Base-by-base conservation (phyloP, 2,113 vertebrate species). In the Pituophis catenifer region DNA sequence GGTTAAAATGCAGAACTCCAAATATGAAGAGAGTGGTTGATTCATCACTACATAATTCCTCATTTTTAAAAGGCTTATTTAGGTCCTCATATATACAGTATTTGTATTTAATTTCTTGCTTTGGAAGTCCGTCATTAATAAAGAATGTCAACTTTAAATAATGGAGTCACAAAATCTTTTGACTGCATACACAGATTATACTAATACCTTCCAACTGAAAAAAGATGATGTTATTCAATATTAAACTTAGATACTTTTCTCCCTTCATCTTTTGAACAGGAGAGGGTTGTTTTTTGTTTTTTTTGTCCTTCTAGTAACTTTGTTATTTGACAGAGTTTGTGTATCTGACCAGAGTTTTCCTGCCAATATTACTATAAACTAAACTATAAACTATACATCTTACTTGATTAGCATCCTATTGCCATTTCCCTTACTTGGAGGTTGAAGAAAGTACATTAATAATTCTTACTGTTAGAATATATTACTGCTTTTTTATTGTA, bases 301-400 rank as follows among this genome's bases (percentile, higher is more conserved):
- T 92, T 54, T 65, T 55, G 54, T 81, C 50, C 44, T 19, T 2
- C 57, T 2, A 89, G 91, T 1, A 0, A 0, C 0, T 6, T 89
- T 5, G 17, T 33, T 9, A 1, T n/a, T 85, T 91, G 93, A 86
- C 88, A 1, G 23, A 0, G 70, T 44, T 75, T 44, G 17, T 44
- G 8, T 44, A 81, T 21, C 17, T 81, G 8, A 44, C 1, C 33
- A 81, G 70, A 19, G 75, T 81, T 81, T 81, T 33, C 70, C 17
- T 0, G 0, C 33, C 0, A 1, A 9, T 81, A 17, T 0, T 4
- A 0, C 12, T 48, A 48, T 48, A 48, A 48, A 48, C 44, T 48
- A 48, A 48, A 48, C 44, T 48, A 48, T 48, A 85, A 89, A 48
- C 2, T 0, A 0, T 0, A 0, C 0, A 9, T 0, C 0, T 15